phyloP scores from a whole-genome alignment of 64 coral and sea anemone species.

The Trachythela sp. region DNA sequence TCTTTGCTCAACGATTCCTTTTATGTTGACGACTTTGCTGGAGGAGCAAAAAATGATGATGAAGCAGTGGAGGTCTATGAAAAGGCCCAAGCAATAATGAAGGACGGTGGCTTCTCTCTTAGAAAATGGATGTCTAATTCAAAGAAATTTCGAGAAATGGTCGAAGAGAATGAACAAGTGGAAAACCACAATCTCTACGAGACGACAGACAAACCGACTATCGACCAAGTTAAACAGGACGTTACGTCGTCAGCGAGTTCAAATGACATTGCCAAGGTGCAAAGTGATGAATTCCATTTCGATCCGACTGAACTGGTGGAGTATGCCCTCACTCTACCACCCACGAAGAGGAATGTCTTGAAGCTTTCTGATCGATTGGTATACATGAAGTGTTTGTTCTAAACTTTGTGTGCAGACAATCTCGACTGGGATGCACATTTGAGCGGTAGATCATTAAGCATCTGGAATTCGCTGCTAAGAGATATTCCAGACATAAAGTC shows the following conservation, averaged over 20 bases:
- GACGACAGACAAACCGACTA: too few relatives aligned
- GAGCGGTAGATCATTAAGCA: background rate
- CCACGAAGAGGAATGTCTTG: background rate
- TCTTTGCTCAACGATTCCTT: background rate
- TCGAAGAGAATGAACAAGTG: too few relatives aligned
- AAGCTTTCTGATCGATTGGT: background rate
- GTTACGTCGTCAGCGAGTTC: background rate
- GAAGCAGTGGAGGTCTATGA: background rate
- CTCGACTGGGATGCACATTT: background rate
- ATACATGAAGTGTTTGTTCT: background rate
- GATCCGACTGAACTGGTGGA: background rate
- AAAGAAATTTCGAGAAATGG: background rate
- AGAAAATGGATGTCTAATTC: background rate
- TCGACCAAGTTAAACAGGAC: too few relatives aligned
- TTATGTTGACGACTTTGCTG: conserved; percentile 38
- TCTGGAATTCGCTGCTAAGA: background rate
- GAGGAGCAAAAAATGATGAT: background rate
- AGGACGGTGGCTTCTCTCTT: background rate
- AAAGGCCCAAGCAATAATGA: background rate
- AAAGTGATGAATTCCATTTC: background rate
- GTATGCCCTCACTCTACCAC: background rate
- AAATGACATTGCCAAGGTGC: background rate
- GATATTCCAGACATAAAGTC: background rate
- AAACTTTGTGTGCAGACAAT: background rate
- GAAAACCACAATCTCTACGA: too few relatives aligned